Percentiles rank a stretch among this genome's conserved stretches.
Evolutionary conservation across 2,888 invertebrate genomes (phyloP).

Genomic region (Pterobdella sp.): DNA sequence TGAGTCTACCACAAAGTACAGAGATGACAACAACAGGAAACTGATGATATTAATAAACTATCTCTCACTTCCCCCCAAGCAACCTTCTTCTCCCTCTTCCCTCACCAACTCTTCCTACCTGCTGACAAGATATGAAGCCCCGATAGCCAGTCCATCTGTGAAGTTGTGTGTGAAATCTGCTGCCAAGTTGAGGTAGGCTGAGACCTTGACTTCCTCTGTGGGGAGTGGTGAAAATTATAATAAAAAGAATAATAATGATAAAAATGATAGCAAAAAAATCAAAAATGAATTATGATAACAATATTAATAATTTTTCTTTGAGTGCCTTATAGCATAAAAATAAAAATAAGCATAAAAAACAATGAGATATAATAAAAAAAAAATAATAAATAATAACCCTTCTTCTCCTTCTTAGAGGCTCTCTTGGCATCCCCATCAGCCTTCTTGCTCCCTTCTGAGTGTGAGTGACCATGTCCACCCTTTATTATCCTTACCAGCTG

Average conservation of each 20-base stretch:
- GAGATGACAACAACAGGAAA: too few relatives aligned
- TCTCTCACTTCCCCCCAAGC: too few relatives aligned
- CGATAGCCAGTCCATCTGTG: constrained; percentile 96
- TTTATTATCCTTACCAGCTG: constrained; percentile 4
- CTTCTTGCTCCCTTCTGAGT: constrained; percentile 7
- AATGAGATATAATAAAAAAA: too few relatives aligned
- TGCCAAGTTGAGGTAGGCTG: constrained; percentile 89
- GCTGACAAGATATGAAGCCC: constrained; percentile 90
- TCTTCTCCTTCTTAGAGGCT: constrained; percentile 25
- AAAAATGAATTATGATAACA: background rate
- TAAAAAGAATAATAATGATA: background rate
- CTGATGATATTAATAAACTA: too few relatives aligned
- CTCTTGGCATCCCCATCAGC: constrained; percentile 28
- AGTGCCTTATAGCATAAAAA: too few relatives aligned
- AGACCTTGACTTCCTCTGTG: constrained; percentile 60
- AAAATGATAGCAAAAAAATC: background rate
- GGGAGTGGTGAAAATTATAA: background rate
- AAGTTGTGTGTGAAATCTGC: constrained; percentile 99
- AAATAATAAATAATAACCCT: constrained; percentile 34
- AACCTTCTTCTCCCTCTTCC: too few relatives aligned
- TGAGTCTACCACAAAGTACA: too few relatives aligned
- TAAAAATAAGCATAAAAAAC: too few relatives aligned
- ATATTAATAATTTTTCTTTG: constrained; percentile 34
- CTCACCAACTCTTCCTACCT: too few relatives aligned
- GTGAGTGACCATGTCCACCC: constrained; percentile 28